phyloP scores from a whole-genome alignment of 1,140 invertebrate species.

The Meteorus sp. region DNA sequence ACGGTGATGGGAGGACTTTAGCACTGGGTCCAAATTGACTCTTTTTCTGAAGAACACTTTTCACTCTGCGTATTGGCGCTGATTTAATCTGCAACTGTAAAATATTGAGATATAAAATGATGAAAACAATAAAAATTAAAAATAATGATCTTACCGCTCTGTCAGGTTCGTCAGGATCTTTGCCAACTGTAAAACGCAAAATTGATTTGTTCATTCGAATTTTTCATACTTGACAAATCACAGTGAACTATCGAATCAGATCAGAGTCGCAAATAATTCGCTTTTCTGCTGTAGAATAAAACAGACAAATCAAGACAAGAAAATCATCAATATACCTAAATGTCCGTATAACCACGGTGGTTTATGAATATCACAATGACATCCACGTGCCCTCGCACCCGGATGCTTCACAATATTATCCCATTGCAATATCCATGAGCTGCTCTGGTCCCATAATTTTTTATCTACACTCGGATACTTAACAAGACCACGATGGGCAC shows the following conservation, averaged over 20 bases:
- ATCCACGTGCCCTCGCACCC: constrained; percentile 54
- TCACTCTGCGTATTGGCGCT: constrained; percentile 48
- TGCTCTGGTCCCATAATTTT: constrained; percentile 59
- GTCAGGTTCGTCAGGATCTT: constrained; percentile 48
- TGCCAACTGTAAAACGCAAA: constrained; percentile 47
- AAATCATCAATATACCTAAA: constrained; percentile 45
- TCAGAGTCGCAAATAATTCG: background rate
- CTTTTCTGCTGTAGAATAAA: background rate
- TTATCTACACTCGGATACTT: constrained; percentile 57
- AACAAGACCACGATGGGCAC: constrained; percentile 48
- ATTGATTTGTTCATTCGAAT: background rate
- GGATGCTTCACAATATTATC: constrained; percentile 62
- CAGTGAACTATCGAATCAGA: too few relatives aligned
- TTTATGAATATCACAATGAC: constrained; percentile 56
- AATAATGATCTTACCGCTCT: constrained; percentile 44
- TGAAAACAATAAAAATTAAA: background rate
- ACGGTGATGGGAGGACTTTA: constrained; percentile 37
- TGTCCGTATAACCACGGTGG: constrained; percentile 51
- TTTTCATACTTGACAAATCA: too few relatives aligned
- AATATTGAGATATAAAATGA: constrained; percentile 4
- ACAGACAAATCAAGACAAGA: background rate
- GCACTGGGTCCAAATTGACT: constrained; percentile 49
- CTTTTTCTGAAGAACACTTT: constrained; percentile 41
- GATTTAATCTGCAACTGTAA: constrained; percentile 43
- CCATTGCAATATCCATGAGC: constrained; percentile 62